Evolutionary conservation across 2,888 invertebrate genomes (phyloP).

Genomic region (Limnephilus auricula): DNA sequence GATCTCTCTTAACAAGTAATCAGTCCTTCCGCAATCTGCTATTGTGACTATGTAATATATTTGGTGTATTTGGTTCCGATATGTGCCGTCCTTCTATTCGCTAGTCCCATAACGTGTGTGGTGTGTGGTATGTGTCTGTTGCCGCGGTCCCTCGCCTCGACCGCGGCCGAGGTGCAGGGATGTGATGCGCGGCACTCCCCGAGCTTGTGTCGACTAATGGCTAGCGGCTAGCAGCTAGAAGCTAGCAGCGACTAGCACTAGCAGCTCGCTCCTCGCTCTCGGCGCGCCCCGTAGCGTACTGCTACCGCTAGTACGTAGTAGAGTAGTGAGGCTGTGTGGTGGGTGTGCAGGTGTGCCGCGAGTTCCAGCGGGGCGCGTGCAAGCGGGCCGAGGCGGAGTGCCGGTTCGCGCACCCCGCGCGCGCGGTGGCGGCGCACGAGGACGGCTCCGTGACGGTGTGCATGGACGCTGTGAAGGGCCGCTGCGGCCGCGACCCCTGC

Average conservation of each 20-base stretch:
- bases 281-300: constrained; percentile 33
- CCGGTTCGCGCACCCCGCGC: constrained; percentile 99
- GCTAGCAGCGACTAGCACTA: constrained; percentile 56
- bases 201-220: constrained; percentile 13
- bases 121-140: no score
- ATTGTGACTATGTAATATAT: constrained; percentile 2
- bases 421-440: constrained; percentile 96
- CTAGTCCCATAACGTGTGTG: neutral
- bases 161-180: neutral
- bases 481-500: constrained; percentile 99
- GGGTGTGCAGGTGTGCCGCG: constrained; percentile 93
- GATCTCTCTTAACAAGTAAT: neutral
- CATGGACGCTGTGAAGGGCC: constrained; percentile 99
- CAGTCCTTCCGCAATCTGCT: neutral
- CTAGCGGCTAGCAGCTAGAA: constrained; percentile 54
- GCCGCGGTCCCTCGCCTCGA: constrained; percentile 11
- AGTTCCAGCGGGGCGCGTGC: constrained; percentile 99
- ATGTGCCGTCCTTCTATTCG: neutral
- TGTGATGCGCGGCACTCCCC: constrained; percentile 32
- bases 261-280: constrained; percentile 13
- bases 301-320: no score
- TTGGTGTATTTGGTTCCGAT: neutral
- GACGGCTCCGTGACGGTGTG: constrained; percentile 99
- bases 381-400: constrained; percentile 98
- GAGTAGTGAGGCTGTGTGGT: constrained; percentile 71